These are phyloP conservation scores for Ciona savignyi DNA, from an alignment of 23 tunicate species.

Conservation along the genomic window DNA sequence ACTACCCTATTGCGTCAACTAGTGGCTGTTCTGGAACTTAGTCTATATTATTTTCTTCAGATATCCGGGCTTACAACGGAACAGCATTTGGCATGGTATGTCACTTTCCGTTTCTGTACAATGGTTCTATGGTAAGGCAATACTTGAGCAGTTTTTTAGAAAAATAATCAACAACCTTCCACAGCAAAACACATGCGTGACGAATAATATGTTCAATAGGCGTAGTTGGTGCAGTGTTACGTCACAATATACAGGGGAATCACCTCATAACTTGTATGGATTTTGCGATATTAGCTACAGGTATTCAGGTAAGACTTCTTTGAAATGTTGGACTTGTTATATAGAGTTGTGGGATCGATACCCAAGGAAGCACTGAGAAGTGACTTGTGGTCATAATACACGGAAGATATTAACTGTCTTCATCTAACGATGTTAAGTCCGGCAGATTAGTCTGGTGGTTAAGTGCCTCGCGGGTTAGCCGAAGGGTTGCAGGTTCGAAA, in stretches of 20 bases:
- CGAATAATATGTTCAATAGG: neutral
- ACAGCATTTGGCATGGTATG: neutral
- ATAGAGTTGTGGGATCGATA: no score
- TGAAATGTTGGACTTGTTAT: no score
- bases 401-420: no score
- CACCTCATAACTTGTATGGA: conserved; percentile 1
- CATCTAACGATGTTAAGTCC: no score
- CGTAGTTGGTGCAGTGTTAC: conserved; percentile 1
- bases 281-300: neutral
- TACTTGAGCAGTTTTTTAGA: no score
- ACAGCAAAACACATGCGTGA: neutral
- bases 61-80: neutral
- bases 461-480: no score
- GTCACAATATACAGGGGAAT: neutral
- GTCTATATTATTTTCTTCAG: neutral
- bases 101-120: conserved; percentile 7
- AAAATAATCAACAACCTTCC: neutral
- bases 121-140: neutral
- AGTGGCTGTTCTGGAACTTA: no score
- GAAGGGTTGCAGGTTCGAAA: no score
- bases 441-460: no score
- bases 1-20: no score
- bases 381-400: no score
- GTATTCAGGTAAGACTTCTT: neutral
- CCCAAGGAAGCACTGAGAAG: no score